Evolutionary conservation across 2,113 vertebrate genomes (phyloP), one percentile per base, ranked within the genome.

Genomic region (Scomber japonicus): DNA sequence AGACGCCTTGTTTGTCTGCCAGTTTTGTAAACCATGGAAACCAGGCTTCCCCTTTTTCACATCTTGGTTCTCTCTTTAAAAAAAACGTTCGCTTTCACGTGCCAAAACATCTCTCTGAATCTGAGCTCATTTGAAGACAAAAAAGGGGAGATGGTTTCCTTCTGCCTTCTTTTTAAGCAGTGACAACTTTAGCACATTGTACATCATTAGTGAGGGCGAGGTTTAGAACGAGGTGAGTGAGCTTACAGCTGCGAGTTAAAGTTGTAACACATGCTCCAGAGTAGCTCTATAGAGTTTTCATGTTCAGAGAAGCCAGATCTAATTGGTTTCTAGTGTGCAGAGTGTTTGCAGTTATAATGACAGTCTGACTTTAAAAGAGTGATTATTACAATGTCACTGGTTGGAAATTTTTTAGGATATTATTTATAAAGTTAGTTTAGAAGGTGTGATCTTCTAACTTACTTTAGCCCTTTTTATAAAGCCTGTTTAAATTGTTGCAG

Each of bases 1-100:
- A 86, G 87, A 85, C 50, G 75, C 76, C 63, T 79, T 72, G 78
- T 81, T 82, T 74, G 71, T 78, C 79, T 84, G 88, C 90, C 85
- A 91, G 85, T 67, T 89, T 21, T 86, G 46, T 75, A 64, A 82
- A 84, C 74, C 49, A 81, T 73, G 62, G 65, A 78, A 85, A 76
- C 55, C 81, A 79, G 80, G 70, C 81, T 81, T 77, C 68, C 67
- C 78, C 67, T 11, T 69, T 89, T 49, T 87, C 80, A 74, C 79
- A 61, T 85, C 80, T 76, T 82, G 53, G 66, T 80, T 82, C 67
- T 77, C 67, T 40, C 69, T 69, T 74, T 71, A 61, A 21, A 73
- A 73, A 40, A 86, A 71, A 62, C 40, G 14, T 21, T 68, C 15
- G 13, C 79, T 76, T 80, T 76, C 78, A 71, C 64, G 16, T 79